phyloP scores from a whole-genome alignment of 2,113 vertebrate genomes.

The Copsychus sechellarum region DNA sequence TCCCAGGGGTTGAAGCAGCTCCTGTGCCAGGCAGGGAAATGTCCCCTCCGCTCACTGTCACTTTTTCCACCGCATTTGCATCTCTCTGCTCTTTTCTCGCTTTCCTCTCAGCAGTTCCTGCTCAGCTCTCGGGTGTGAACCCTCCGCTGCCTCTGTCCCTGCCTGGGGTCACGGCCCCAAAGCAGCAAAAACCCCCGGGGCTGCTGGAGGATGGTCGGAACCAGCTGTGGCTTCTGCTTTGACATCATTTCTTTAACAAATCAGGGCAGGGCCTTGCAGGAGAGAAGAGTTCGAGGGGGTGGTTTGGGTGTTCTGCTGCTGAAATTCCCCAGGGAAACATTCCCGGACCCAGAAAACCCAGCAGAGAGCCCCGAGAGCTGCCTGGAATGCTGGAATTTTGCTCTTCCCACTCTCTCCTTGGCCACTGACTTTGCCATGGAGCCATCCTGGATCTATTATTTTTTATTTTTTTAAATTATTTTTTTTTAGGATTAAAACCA shows the following conservation, averaged over 20 bases:
- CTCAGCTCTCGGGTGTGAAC: background rate
- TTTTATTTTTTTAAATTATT: no score
- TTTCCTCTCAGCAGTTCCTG: background rate
- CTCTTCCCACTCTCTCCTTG: background rate
- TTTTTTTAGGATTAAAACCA: no score
- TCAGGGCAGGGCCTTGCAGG: background rate
- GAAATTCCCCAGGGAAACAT: background rate
- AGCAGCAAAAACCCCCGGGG: rapidly evolving
- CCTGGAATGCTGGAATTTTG: background rate
- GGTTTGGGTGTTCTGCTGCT: background rate
- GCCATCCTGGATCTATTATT: no score
- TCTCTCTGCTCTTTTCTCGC: conserved; percentile 47
- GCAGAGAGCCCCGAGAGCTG: background rate
- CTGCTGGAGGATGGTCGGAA: rapidly evolving
- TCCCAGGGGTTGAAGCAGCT: background rate
- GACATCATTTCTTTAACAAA: conserved; percentile 46
- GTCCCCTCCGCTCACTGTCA: background rate
- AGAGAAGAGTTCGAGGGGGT: rapidly evolving
- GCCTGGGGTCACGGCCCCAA: no score
- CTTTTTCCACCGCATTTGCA: conserved; percentile 73
- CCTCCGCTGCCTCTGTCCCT: background rate
- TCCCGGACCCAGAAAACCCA: background rate
- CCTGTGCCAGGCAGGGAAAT: background rate
- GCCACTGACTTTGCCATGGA: background rate
- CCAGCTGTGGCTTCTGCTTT: background rate